Evolutionary conservation across 2,888 invertebrate species (phyloP).

Genomic region (Erpobdella octoculata): DNA sequence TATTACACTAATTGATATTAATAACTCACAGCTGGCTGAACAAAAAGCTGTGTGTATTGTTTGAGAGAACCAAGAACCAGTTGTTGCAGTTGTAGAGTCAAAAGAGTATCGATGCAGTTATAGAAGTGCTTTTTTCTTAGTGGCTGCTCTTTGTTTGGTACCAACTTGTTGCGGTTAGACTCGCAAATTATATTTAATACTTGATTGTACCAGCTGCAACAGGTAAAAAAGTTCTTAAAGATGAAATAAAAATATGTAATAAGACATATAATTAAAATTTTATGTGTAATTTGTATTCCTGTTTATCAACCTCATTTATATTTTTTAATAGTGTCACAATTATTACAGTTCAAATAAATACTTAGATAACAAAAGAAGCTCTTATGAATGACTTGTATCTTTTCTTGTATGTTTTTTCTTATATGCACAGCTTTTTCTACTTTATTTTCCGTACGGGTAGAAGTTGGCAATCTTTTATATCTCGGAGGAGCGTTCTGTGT

Average conservation of each 20-base stretch:
- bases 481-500: too few species aligned
- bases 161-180: conserved; percentile 16
- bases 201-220: conserved; percentile 16
- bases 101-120: conserved; percentile 73
- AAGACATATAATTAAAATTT: too few species aligned
- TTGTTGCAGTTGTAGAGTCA: conserved; percentile 78
- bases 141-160: conserved; percentile 14
- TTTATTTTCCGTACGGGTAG: too few species aligned
- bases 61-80: conserved; percentile 71
- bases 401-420: too few species aligned
- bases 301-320: too few species aligned
- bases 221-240: neutral
- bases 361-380: too few species aligned
- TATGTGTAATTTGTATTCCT: too few species aligned
- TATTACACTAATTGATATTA: neutral
- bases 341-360: too few species aligned
- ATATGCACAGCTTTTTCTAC: too few species aligned
- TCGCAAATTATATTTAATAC: conserved; percentile 22
- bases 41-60: conserved; percentile 69
- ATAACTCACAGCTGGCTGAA: conserved; percentile 64
- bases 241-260: neutral
- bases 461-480: too few species aligned
- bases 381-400: too few species aligned
- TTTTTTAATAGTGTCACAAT: too few species aligned
- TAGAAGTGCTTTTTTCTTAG: conserved; percentile 62